Base-by-base conservation (phyloP, 2,888 invertebrate species). In the Diloba caeruleocephala region DNA sequence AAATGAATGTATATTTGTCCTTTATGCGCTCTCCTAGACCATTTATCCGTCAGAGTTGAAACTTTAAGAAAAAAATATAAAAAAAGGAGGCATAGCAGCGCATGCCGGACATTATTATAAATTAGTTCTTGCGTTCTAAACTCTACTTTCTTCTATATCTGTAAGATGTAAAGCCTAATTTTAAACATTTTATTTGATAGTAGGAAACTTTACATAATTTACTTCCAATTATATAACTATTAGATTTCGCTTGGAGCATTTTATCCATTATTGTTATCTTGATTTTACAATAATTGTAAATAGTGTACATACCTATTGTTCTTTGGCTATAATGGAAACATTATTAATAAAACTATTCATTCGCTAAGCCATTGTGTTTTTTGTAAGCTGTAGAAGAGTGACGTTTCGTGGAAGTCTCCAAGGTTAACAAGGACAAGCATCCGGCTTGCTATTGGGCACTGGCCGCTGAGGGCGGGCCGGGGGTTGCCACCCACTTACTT, bases 381-480 rank as follows among this genome's bases (percentile, higher is more conserved):
- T 65, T 63, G 39, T 51, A 49, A 55, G 19, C 34, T 50, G 49
- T 50, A 62, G 32, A 59, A 54, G 61, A 45, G 59, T 48, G 45
- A 57, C 62, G 73, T 72, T 76, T 74, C 50, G 61, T 60, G 62
- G 76, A 76, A 78, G 62, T 36, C 33, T 59, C 41, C 44, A 68
- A 74, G 51, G 64, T 70, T 55, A 67, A 65, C 66, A 78, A 77
- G 76, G 78, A 64, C 72, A 75, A 65, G 69, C 64, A 68, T 58
- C 43, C 57, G 67, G 54, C 56, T 43, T 59, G 72, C 78, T 58
- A 87, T 88, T 89, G 89, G 88, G 34, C 64, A 74, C 33, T 10
- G 28, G 2, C 14, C 46, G 37, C 17, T 5, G 73, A 68, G 81
- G 88, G 89, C 84, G 89, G 83, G 67, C 64, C 82, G 10, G 26